Percentiles rank a stretch among this genome's conserved stretches.
Evolutionary conservation across 2,113 vertebrate genomes (phyloP).

Genomic region (Bubo scandiacus): DNA sequence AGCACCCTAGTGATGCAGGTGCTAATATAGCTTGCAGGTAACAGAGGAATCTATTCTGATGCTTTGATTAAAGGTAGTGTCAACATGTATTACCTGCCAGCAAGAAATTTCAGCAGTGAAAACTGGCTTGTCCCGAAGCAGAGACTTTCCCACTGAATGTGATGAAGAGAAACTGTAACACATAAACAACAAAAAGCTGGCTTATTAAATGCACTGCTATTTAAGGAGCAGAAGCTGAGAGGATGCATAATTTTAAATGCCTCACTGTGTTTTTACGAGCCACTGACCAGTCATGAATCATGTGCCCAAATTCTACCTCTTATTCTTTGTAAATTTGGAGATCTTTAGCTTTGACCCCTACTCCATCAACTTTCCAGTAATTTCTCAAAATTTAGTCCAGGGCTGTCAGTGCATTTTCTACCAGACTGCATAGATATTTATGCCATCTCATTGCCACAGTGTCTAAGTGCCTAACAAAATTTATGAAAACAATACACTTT

Average conservation of each 20-base stretch:
- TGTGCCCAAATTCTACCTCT: background rate
- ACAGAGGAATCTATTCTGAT: background rate
- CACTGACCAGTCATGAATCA: background rate
- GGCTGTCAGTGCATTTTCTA: background rate
- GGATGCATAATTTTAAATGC: background rate
- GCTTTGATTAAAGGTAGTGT: background rate
- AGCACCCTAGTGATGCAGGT: background rate
- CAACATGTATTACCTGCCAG: background rate
- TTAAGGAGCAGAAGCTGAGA: background rate
- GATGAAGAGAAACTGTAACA: background rate
- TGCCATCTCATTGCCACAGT: background rate
- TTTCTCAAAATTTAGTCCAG: background rate
- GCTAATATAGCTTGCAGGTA: background rate
- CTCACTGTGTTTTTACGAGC: background rate
- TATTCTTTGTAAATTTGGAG: background rate
- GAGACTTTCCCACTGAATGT: background rate
- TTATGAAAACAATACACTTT: background rate
- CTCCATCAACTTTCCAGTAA: background rate
- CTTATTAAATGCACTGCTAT: background rate
- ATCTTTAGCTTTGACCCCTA: background rate
- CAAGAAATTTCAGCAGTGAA: background rate
- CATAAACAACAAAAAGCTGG: background rate
- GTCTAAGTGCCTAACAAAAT: background rate
- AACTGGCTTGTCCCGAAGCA: background rate
- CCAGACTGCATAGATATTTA: background rate